These are phyloP conservation scores for Prosapia bicincta DNA, from an alignment of 2,888 invertebrate genomes.

Conservation along the genomic window DNA sequence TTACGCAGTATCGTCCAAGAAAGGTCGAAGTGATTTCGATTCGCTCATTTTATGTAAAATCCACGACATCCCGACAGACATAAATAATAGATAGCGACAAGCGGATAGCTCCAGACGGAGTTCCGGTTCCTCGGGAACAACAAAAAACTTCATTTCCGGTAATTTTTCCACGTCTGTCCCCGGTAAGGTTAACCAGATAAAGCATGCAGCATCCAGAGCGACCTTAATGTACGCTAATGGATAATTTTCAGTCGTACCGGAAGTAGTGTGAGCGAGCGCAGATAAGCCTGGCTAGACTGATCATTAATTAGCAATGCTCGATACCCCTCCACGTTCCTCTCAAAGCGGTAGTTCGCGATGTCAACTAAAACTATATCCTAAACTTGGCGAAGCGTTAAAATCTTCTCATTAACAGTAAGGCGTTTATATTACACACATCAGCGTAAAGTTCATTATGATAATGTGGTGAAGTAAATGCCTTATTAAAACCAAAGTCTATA, in stretches of 20 bases:
- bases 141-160: not conserved
- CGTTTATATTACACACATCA: too few relatives aligned
- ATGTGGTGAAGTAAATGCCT: too few relatives aligned
- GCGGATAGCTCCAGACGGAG: not conserved
- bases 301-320: not conserved
- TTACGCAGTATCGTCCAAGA: too few relatives aligned
- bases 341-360: too few relatives aligned
- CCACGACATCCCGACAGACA: too few relatives aligned
- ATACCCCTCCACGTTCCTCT: not conserved
- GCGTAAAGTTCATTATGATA: too few relatives aligned
- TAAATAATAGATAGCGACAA: not conserved
- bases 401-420: too few relatives aligned
- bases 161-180: conserved; percentile 2
- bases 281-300: not conserved
- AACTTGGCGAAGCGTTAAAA: too few relatives aligned
- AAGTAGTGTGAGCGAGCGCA: not conserved
- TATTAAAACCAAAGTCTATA: too few relatives aligned
- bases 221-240: not conserved
- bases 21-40: too few relatives aligned
- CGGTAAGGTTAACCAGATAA: not conserved
- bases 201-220: not conserved
- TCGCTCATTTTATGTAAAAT: too few relatives aligned
- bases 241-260: not conserved
- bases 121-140: not conserved
- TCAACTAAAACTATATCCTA: too few relatives aligned